These are phyloP conservation scores for Drosophila bipectinata DNA, from an alignment of 1,140 invertebrate genomes.

Conservation along the genomic window DNA sequence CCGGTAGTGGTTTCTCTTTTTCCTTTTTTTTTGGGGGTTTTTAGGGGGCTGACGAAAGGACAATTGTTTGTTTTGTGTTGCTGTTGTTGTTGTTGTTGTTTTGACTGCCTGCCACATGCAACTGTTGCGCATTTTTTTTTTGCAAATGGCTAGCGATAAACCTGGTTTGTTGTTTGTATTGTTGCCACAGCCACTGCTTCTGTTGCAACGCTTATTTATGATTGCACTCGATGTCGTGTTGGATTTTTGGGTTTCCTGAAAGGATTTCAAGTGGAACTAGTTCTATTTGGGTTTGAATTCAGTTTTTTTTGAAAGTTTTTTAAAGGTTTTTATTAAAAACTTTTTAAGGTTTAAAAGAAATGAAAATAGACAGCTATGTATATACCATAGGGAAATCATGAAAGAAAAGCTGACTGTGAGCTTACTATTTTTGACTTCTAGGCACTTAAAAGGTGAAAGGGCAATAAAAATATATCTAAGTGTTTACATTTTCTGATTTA, in stretches of 20 bases:
- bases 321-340: neutral
- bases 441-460: too few relatives aligned
- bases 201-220: constrained; percentile 34
- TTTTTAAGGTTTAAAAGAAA: too few relatives aligned
- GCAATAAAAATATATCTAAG: too few relatives aligned
- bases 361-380: too few relatives aligned
- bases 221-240: constrained; percentile 48
- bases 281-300: neutral
- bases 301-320: neutral
- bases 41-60: constrained; percentile 59
- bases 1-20: constrained; percentile 45
- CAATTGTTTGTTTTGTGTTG: constrained; percentile 73
- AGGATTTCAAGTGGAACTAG: constrained; percentile 27
- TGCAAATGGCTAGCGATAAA: constrained; percentile 56
- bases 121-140: constrained; percentile 81
- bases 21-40: constrained; percentile 13
- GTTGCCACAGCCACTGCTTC: constrained; percentile 22
- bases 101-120: constrained; percentile 54
- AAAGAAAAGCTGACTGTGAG: too few relatives aligned
- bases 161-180: constrained; percentile 16
- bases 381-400: too few relatives aligned
- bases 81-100: constrained; percentile 27
- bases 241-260: constrained; percentile 17
- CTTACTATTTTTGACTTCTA: too few relatives aligned
- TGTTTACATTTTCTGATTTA: too few relatives aligned